Evolutionary conservation across 2,797 vertebrate species (phyloP).

Genomic region (Uromys caudimaculatus): DNA sequence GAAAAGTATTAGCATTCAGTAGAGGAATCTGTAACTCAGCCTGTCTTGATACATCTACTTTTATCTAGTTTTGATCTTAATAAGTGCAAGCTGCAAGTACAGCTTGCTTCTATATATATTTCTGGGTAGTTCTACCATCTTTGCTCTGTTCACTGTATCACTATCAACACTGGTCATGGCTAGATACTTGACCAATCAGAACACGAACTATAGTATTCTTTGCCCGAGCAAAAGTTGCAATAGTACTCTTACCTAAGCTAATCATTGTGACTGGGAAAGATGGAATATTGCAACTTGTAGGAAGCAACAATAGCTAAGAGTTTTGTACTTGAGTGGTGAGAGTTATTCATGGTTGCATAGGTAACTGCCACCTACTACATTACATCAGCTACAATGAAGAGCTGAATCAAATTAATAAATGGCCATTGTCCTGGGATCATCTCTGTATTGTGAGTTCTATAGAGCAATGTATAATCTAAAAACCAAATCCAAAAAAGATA

Average conservation of each 20-base stretch:
- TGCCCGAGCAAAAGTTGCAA: not conserved
- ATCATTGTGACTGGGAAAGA: not conserved
- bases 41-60: not conserved
- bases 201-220: not conserved
- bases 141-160: not conserved
- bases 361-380: not conserved
- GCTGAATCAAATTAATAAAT: not conserved
- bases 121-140: not conserved
- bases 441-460: not conserved
- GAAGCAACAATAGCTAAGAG: not conserved
- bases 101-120: not conserved
- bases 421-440: not conserved
- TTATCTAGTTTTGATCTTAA: not conserved
- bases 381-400: not conserved
- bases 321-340: fast-evolving
- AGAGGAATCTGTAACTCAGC: not conserved
- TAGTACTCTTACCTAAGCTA: not conserved
- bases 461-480: not conserved
- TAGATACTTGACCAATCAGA: not conserved
- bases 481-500: not conserved
- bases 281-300: not conserved
- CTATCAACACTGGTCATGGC: not conserved
- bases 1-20: not conserved
- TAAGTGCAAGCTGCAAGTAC: not conserved
- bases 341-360: not conserved